Evolutionary conservation across 2,113 vertebrate genomes (phyloP), one percentile per base, ranked within the genome.

Genomic region (rabbit (Oryctolagus cuniculus)): DNA sequence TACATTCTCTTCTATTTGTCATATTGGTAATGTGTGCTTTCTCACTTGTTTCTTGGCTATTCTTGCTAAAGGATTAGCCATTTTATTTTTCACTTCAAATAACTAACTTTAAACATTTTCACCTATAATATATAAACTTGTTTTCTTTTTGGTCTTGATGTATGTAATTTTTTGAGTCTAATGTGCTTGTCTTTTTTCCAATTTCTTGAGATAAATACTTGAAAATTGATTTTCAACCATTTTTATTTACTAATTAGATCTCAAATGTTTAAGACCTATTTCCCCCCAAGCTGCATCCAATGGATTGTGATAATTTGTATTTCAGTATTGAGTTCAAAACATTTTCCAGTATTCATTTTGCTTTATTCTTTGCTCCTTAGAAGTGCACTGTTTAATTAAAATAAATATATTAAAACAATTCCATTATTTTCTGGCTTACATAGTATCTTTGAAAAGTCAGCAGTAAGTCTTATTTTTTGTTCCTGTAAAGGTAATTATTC

Each of bases 311-410:
- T 36, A 49, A 89, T 10, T 84, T 90, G n/a, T 70, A n/a, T 61
- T 92, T 93, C 22, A 90, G 21, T 93, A 87, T 69, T 69, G 61
- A 83, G 49, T 83, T 82, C n/a, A 91, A 80, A 81, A 83, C 91
- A 81, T 74, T 91, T 91, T 73, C 51, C 73, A 36, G 29, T 82
- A 70, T 74, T 5, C 9, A 9, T 4, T 69, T 17, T 93, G 15
- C 19, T 90, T 78, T 74, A 73, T 51, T 79, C 22, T 93, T 95
- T 85, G 73, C 53, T 67, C 15, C 15, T 88, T 87, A 66, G 66
- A 94, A 77, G 10, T 70, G 6, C 63, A 11, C 29, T 90, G 6
- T 82, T 83, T 77, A 79, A 17, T 82, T 44, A 44, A 44, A 44
- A 44, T 44, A 44, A 44, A 44, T 44, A 44, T 44, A 44, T 44